These are phyloP conservation scores for Ammodytes marinus DNA, from an alignment of 2,113 vertebrate species.

Conservation along the genomic window DNA sequence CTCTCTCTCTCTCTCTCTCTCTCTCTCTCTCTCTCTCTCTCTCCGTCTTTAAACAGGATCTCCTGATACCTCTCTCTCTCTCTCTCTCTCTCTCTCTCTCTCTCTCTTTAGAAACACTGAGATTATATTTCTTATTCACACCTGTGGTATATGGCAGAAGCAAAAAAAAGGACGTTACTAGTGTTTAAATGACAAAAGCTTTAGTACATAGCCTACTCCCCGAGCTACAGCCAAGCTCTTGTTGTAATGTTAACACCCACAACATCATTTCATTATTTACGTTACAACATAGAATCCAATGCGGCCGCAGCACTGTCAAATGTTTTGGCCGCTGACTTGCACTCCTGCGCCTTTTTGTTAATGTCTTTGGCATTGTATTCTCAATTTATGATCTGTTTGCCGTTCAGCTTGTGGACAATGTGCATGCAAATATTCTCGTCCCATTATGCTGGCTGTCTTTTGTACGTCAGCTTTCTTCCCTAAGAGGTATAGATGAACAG, in stretches of 20 bases:
- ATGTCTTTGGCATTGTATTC: slow-evolving; percentile 58
- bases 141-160: slow-evolving; percentile 30
- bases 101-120: slow-evolving; percentile 21
- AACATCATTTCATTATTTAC: slow-evolving; percentile 64
- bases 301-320: slow-evolving; percentile 18
- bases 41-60: slow-evolving; percentile 43
- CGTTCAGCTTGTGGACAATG: slow-evolving; percentile 66
- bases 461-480: slow-evolving; percentile 74
- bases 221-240: slow-evolving; percentile 39
- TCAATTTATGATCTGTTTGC: slow-evolving; percentile 65
- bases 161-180: slow-evolving; percentile 42
- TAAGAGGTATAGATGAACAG: slow-evolving; percentile 70
- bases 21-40: slow-evolving; percentile 22
- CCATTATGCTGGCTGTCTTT: slow-evolving; percentile 78
- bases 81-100: slow-evolving; percentile 20
- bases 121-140: slow-evolving; percentile 48
- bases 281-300: slow-evolving; percentile 52
- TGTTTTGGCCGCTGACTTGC: slow-evolving; percentile 50
- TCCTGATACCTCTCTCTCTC: slow-evolving; percentile 26
- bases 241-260: slow-evolving; percentile 54
- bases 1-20: slow-evolving; percentile 4
- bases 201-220: slow-evolving; percentile 50
- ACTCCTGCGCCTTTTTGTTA: slow-evolving; percentile 49
- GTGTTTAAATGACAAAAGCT: slow-evolving; percentile 62
- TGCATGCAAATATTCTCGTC: slow-evolving; percentile 79